Evolutionary conservation across 2,113 vertebrate genomes (phyloP).

Genomic region (Saimiri boliviensis): DNA sequence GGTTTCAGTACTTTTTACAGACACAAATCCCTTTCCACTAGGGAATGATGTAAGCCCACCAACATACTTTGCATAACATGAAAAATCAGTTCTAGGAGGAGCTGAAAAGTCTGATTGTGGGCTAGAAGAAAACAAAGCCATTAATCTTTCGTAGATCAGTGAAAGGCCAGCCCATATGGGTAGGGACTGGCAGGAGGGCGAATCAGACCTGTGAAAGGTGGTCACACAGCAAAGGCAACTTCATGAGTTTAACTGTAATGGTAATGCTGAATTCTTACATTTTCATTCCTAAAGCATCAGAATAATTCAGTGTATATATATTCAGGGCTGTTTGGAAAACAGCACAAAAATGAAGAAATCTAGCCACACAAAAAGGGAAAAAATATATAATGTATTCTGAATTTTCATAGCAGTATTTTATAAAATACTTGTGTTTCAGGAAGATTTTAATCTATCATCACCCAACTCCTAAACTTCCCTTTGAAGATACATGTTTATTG

Average conservation of each 20-base stretch:
- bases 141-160: conserved; percentile 36
- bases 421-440: conserved; percentile 75
- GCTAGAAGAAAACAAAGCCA: conserved; percentile 9
- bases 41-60: conserved; percentile 30
- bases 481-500: conserved; percentile 81
- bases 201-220: conserved; percentile 14
- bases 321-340: conserved; percentile 56
- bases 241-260: conserved; percentile 25
- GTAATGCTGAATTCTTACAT: conserved; percentile 44
- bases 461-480: conserved; percentile 63
- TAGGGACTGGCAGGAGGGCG: neutral
- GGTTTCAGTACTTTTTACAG: conserved; percentile 3
- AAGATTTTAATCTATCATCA: conserved; percentile 83
- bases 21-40: conserved; percentile 43
- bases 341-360: conserved; percentile 70
- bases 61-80: conserved; percentile 46
- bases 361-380: conserved; percentile 71
- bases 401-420: conserved; percentile 71
- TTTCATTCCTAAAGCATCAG: conserved; percentile 63
- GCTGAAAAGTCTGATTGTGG: neutral
- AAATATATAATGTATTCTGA: conserved; percentile 76
- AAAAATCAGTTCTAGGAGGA: conserved; percentile 33
- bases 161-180: neutral
- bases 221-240: neutral
- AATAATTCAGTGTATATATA: conserved; percentile 73